Evolutionary conservation across 1,140 invertebrate genomes (phyloP), one percentile per base, ranked within the genome.

Genomic region (Proctacanthus coquilletti): DNA sequence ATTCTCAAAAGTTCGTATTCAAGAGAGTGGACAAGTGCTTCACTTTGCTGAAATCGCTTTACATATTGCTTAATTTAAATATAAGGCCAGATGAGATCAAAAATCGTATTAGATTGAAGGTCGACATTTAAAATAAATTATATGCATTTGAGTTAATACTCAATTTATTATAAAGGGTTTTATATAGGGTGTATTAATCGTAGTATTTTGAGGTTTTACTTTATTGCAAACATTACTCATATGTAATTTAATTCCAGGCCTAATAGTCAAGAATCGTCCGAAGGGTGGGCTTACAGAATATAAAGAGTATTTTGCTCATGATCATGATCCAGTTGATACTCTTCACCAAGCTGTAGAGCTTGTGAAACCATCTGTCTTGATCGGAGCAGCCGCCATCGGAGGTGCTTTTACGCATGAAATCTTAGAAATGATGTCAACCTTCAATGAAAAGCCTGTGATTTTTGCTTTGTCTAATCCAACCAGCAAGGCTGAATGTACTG

Each of bases 381-480:
- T 96, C 46, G 87, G 86, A 37, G 88, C 82, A 10, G 77, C 87
- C 11, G 82, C 84, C 0, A 69, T 84, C 40, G 72, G 72, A 2
- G 80, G 84, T 33, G 84, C 83, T 8, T 98, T 98, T 56, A 93
- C 80, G 0, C 63, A 74, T 15, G 74, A 80, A 37, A 83, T 97
- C 47, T 64, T 98, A 5, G 61, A 73, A 42, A 69, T 74, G 46
- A 94, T 97, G 88, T 80, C 23, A 9, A 27, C 8, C 8, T 9
- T 27, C 23, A 27, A 27, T 27, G 23, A 27, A 27, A 8, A n/a
- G n/a, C 23, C 23, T n/a, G n/a, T 27, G 83, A 88, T 98, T 41
- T 97, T 97, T 62, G 92, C 93, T 11, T 66, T 98, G 2, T 95
- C 89, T 50, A 98, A 98, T 67, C 93, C 93, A 29, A 98, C 93